These are phyloP conservation scores for Grantiella picta DNA, from an alignment of 2,113 vertebrate species.

Conservation along the genomic window DNA sequence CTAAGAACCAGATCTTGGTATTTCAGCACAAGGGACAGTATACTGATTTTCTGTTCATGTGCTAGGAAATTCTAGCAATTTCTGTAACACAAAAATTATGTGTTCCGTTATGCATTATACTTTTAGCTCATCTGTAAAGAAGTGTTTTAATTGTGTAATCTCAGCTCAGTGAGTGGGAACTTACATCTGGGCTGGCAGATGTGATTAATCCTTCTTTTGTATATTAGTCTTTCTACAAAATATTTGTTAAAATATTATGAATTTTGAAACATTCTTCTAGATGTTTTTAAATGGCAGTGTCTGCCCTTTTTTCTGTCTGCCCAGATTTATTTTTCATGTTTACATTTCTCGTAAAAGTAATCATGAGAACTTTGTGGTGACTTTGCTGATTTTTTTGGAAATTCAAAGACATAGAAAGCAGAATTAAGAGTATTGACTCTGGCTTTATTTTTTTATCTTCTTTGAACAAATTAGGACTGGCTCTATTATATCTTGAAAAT, in stretches of 20 bases:
- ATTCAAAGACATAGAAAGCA: background rate
- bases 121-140: background rate
- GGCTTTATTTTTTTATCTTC: background rate
- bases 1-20: background rate
- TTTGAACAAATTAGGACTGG: slow-evolving; percentile 15
- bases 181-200: accelerated
- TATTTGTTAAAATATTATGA: background rate
- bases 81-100: background rate
- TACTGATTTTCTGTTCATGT: background rate
- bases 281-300: background rate
- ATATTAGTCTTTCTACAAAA: background rate
- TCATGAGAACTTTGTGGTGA: background rate
- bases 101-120: background rate
- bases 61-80: background rate
- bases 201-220: background rate
- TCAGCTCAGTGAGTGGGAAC: background rate
- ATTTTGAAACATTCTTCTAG: background rate
- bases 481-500: slow-evolving; percentile 7
- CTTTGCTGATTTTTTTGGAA: background rate
- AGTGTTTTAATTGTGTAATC: background rate
- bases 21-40: background rate
- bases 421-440: background rate
- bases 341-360: background rate
- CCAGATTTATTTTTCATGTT: background rate
- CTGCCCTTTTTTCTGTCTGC: background rate